Percentiles rank a stretch among this genome's conserved stretches.
These are phyloP conservation scores for Hyposoter didymator DNA, from an alignment of 2,888 invertebrate species.

Conservation along the genomic window DNA sequence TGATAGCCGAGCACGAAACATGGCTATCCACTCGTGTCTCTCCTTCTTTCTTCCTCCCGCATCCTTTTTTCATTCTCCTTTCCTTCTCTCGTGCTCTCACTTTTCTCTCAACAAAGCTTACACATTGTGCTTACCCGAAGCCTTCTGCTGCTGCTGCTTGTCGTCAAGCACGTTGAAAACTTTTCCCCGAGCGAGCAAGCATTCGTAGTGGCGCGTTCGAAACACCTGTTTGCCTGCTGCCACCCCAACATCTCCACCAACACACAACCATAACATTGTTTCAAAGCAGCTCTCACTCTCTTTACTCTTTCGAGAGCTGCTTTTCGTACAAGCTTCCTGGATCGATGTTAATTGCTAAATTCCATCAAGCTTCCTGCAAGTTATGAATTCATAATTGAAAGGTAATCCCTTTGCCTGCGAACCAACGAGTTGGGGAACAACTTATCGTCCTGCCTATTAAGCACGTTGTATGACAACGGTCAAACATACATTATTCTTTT, in stretches of 20 bases:
- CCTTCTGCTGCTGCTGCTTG: slow-evolving; percentile 43
- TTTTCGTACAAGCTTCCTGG: not conserved
- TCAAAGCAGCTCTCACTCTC: not conserved
- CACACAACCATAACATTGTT: slow-evolving; percentile 6
- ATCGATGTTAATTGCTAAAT: slow-evolving; percentile 50
- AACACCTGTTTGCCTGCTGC: slow-evolving; percentile 67
- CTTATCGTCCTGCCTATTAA: not conserved
- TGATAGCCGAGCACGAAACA: slow-evolving; percentile 63
- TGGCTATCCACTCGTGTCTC: slow-evolving; percentile 15
- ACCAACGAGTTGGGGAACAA: not conserved
- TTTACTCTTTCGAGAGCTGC: slow-evolving; percentile 14
- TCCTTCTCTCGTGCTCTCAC: not conserved
- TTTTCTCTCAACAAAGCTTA: slow-evolving; percentile 40
- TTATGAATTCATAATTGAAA: slow-evolving; percentile 49
- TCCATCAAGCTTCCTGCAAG: slow-evolving; percentile 18
- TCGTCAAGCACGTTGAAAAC: slow-evolving; percentile 62
- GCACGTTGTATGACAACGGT: too few relatives aligned
- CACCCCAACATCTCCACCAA: slow-evolving; percentile 31
- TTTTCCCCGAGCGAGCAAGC: slow-evolving; percentile 48
- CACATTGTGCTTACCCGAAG: slow-evolving; percentile 41
- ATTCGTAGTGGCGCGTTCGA: slow-evolving; percentile 46
- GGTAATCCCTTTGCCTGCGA: not conserved
- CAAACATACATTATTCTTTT: too few relatives aligned
- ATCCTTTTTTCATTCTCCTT: not conserved
- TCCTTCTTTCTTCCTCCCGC: slow-evolving; percentile 4